phyloP scores from a whole-genome alignment of 2,797 vertebrate genomes.

The Bryconaethiops microstoma region DNA sequence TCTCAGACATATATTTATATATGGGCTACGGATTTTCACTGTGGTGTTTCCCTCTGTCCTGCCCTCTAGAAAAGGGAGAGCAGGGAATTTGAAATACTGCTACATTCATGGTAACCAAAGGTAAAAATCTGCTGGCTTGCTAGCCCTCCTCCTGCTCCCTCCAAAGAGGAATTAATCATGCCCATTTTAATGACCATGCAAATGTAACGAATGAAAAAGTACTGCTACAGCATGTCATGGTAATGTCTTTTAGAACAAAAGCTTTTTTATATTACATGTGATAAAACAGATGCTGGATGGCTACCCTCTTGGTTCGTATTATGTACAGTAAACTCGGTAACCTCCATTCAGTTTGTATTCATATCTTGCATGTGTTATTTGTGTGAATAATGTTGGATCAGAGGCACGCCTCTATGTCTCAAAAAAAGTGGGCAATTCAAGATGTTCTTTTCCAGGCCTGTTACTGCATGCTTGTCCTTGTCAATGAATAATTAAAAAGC shows the following conservation, averaged over 20 bases:
- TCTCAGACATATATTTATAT: constrained; percentile 17
- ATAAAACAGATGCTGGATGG: constrained; percentile 1
- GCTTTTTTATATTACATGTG: not conserved
- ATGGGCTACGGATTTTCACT: constrained; percentile 59
- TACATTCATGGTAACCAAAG: constrained; percentile 81
- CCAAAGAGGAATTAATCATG: constrained; percentile 47
- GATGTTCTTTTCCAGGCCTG: constrained; percentile 35
- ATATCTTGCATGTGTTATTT: constrained; percentile 21
- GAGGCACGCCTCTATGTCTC: not conserved
- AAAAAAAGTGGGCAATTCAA: constrained; percentile 18
- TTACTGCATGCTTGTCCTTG: constrained; percentile 30
- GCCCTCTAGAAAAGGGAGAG: constrained; percentile 83
- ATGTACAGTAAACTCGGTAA: constrained; percentile 11
- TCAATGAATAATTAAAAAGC: not conserved
- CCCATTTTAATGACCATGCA: constrained; percentile 49
- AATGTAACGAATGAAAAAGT: constrained; percentile 54
- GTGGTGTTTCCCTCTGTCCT: constrained; percentile 70
- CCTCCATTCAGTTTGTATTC: constrained; percentile 4
- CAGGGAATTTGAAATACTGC: constrained; percentile 82
- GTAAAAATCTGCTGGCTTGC: constrained; percentile 74
- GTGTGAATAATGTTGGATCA: not conserved
- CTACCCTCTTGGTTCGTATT: not conserved
- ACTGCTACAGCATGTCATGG: constrained; percentile 39
- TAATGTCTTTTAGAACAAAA: not conserved
- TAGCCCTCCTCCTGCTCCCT: constrained; percentile 47